Evolutionary conservation across 2,888 invertebrate genomes (phyloP), one percentile per base, ranked within the genome.

Genomic region (Tinea semifulvella): DNA sequence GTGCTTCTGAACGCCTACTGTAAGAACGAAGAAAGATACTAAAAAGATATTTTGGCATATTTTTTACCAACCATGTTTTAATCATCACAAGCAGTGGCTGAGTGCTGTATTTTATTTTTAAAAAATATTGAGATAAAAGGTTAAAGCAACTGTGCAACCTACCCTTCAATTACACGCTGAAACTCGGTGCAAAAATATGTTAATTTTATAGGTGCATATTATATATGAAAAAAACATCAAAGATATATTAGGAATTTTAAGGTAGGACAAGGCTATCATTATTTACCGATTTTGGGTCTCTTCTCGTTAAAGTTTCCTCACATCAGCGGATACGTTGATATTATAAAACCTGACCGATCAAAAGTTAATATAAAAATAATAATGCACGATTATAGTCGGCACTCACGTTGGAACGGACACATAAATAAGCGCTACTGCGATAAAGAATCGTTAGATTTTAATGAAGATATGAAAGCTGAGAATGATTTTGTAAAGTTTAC

Each of bases 351-450:
- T 58, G 60, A 64, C 61, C 69, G 63, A 71, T 74, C 65, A 61
- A 56, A 57, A 66, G 63, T 66, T 77, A 77, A 76, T 76, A 67
- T 55, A 73, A 74, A 75, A 69, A 77, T 77, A 77, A 77, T 75
- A 68, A 67, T 67, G 61, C 66, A 63, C 61, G 66, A 67, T 68
- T 67, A 45, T 19, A 27, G 20, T 20, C 40, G 60, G 62, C 58
- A 56, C 61, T 68, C 61, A 70, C 43, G 40, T 72, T 70, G 68
- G 53, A 56, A 51, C 52, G 58, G 63, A 59, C 62, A 60, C 55
- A 52, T 40, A 40, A 40, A 40, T 36, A 36, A 36, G 18, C 36
- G 36, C 36, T 36, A 36, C 36, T 36, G 17, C 36, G 36, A 40
- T 40, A 40, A 22, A 40, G 20, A 22, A 40, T 22, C 40, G 17